Percentiles rank a stretch among this genome's conserved stretches.
Evolutionary conservation across 2,888 invertebrate genomes (phyloP).

Genomic region (Dolomedes plantarius): DNA sequence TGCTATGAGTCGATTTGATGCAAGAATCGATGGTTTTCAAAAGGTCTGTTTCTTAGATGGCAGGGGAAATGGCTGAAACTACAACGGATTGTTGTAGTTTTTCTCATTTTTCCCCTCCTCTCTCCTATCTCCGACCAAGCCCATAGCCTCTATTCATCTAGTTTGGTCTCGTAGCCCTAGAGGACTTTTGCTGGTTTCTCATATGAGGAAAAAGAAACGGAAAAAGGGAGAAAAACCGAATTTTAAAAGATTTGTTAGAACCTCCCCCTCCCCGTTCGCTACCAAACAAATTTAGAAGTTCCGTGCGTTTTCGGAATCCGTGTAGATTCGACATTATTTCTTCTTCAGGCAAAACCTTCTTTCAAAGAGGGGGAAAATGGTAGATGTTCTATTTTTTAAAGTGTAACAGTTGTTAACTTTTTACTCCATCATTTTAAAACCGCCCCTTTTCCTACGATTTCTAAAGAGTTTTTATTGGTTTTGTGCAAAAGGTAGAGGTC

Average conservation of each 20-base stretch:
- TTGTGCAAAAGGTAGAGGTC: background rate
- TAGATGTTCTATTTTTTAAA: background rate
- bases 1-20: conserved; percentile 49
- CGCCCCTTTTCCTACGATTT: background rate
- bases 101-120: background rate
- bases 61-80: conserved; percentile 55
- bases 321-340: background rate
- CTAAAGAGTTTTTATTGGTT: background rate
- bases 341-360: background rate
- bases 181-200: conserved; percentile 19
- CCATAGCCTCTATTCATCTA: conserved; percentile 18
- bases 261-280: background rate
- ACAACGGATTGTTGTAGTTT: conserved; percentile 31
- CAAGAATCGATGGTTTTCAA: conserved; percentile 55
- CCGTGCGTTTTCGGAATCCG: background rate
- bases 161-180: background rate
- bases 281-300: conserved; percentile 20
- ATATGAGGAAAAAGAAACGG: background rate
- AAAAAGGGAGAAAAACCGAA: conserved; percentile 11
- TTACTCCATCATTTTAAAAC: background rate
- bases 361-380: background rate
- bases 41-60: conserved; percentile 42
- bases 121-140: background rate
- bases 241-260: conserved; percentile 32
- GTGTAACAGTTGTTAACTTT: background rate